phyloP scores from a whole-genome alignment of 2,888 invertebrate species.

The Scaptomyza polygonia region DNA sequence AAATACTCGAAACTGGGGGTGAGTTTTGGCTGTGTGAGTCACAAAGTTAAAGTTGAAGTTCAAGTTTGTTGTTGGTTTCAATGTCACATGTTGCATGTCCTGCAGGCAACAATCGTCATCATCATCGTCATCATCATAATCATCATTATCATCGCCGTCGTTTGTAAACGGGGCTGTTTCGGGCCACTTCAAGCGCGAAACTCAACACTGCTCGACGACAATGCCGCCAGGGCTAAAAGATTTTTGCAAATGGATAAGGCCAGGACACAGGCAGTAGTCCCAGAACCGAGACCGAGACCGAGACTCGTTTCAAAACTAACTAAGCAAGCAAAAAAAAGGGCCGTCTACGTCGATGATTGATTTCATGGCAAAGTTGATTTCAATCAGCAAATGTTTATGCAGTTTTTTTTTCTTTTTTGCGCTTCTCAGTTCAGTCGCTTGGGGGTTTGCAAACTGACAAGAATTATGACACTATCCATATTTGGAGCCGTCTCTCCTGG shows the following conservation, averaged over 20 bases:
- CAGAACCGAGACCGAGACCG: constrained; percentile 21
- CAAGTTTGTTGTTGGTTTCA: constrained; percentile 62
- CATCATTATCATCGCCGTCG: constrained; percentile 7
- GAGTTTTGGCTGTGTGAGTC: constrained; percentile 15
- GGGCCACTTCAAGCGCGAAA: constrained; percentile 74
- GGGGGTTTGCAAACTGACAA: constrained; percentile 76
- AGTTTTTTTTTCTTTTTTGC: constrained; percentile 50
- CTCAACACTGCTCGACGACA: constrained; percentile 61
- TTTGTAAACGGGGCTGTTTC: constrained; percentile 23
- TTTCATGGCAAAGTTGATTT: constrained; percentile 82
- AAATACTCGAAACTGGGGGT: constrained; percentile 37
- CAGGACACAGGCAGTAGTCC: constrained; percentile 11
- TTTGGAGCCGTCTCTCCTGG: constrained; percentile 57
- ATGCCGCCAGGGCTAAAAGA: constrained; percentile 54
- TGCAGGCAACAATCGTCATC: constrained; percentile 49
- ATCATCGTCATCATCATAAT: constrained; percentile 31
- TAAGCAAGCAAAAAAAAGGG: constrained; percentile 51
- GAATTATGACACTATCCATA: constrained; percentile 76
- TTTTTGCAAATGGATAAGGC: constrained; percentile 68
- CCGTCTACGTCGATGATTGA: constrained; percentile 78
- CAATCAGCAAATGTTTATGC: constrained; percentile 81
- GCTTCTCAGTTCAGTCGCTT: constrained; percentile 54
- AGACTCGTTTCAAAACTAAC: constrained; percentile 4
- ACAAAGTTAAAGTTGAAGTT: constrained; percentile 29
- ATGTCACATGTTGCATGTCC: constrained; percentile 80